Base-by-base conservation (phyloP, 2,888 invertebrate genomes). In the Acrocera orbiculus region DNA sequence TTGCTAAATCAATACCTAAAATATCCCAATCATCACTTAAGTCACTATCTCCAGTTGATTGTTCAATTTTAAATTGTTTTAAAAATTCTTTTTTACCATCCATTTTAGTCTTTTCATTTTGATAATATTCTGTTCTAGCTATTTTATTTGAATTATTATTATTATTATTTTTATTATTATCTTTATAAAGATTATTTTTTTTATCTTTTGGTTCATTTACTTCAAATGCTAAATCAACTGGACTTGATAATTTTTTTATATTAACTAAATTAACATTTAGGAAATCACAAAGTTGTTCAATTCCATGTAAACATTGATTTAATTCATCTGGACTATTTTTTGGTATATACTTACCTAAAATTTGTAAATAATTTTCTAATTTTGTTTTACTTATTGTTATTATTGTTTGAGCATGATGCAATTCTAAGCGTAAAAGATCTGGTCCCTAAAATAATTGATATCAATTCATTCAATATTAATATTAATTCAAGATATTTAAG, bases 371-470 rank as follows among this genome's bases (percentile, higher is more conserved):
- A 19, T 56, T 54, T 20, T 51, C 47, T 22, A 66, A 41, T 42
- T 65, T 66, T 36, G 50, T 44, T 16, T 57, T 52, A 13, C 62
- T 60, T 27, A 65, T 51, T 15, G 56, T 47, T 41, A 65, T 63
- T 5, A 64, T 51, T 9, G 56, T 59, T 42, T 61, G 60, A 3
- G 61, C 60, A 40, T 64, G 61, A 40, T 58, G 54, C 9, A 65
- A 44, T 46, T 65, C 62, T 34, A 58, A 46, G 16, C 52, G 48
- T 20, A 63, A 37, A 3, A 59, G 45, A 33, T 61, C 61, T 3
- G 62, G 58, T 42, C 63, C 62, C 64, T 64, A 31, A 2, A 40
- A 42, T 38, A 22, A 29, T 27, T 27, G 37, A 32, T 16, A 14
- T 27, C 27, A 24, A n/a, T n/a, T n/a, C n/a, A n/a, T n/a, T n/a